Conservation (phyloP, 2,888 invertebrate species). For the Alcis repandata region DNA sequence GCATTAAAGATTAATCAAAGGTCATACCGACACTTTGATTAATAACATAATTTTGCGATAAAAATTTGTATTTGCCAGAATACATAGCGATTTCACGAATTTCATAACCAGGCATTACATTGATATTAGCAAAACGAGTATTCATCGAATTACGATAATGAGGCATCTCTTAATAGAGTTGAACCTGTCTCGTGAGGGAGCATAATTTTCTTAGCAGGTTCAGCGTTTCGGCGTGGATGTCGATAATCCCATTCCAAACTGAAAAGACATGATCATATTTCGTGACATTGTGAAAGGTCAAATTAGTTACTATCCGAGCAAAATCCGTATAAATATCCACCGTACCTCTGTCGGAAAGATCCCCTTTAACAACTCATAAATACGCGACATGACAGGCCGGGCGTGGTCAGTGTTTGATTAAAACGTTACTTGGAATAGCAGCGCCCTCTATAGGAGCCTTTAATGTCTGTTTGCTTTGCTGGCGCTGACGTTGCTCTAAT, state of each 20-base stretch:
- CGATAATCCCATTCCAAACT: background rate
- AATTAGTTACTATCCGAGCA: conserved; percentile 20
- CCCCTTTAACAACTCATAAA: conserved; percentile 79
- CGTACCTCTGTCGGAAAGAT: conserved; percentile 59
- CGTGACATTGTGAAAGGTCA: background rate
- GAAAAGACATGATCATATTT: background rate
- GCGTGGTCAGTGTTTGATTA: conserved; percentile 82
- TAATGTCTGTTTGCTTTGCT: conserved; percentile 55
- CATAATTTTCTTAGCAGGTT: no score
- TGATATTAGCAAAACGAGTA: no score
- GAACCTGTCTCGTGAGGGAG: no score
- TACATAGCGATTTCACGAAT: no score
- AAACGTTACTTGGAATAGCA: conserved; percentile 73
- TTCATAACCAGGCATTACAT: no score
- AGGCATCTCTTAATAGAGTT: no score
- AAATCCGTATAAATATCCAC: conserved; percentile 19
- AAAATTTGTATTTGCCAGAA: no score
- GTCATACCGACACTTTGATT: no score
- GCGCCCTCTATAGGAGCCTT: conserved; percentile 68
- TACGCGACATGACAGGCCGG: conserved; percentile 70
- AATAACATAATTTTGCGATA: no score
- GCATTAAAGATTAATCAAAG: no score
- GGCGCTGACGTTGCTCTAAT: conserved; percentile 73
- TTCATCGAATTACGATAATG: no score
- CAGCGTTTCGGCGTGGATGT: background rate